Evolutionary conservation across 2,797 vertebrate genomes (phyloP).

Genomic region (Agapornis canus): DNA sequence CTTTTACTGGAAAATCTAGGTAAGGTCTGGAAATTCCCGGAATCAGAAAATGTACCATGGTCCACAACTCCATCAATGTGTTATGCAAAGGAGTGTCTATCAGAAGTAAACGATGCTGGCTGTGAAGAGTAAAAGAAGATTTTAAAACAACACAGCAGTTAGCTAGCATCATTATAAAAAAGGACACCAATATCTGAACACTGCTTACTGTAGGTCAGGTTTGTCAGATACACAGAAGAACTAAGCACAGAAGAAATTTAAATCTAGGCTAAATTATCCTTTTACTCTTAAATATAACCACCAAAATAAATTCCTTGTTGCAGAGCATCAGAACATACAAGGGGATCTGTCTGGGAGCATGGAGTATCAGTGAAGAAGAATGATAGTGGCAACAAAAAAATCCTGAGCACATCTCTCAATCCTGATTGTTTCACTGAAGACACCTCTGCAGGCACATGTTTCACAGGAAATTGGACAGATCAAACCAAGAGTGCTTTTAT

Average conservation of each 20-base stretch:
- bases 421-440: not conserved
- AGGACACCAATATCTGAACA: not conserved
- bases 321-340: not conserved
- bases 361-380: not conserved
- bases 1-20: slow-evolving; percentile 90
- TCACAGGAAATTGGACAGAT: not conserved
- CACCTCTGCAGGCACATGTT: fast-evolving
- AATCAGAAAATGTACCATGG: slow-evolving; percentile 91
- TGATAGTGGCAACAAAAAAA: not conserved
- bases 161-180: not conserved
- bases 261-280: not conserved
- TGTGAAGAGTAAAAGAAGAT: slow-evolving; percentile 55
- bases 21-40: slow-evolving; percentile 90
- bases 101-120: slow-evolving; percentile 89
- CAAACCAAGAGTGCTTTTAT: not conserved
- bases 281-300: not conserved
- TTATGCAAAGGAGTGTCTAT: slow-evolving; percentile 91
- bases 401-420: not conserved
- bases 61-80: slow-evolving; percentile 91
- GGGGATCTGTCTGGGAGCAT: not conserved
- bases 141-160: not conserved
- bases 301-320: not conserved
- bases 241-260: not conserved
- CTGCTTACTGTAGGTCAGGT: not conserved
- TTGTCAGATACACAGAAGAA: not conserved